Percentiles rank a stretch among this genome's conserved stretches.
phyloP scores from a whole-genome alignment of 2,113 vertebrate species.

The Orcinus orca region DNA sequence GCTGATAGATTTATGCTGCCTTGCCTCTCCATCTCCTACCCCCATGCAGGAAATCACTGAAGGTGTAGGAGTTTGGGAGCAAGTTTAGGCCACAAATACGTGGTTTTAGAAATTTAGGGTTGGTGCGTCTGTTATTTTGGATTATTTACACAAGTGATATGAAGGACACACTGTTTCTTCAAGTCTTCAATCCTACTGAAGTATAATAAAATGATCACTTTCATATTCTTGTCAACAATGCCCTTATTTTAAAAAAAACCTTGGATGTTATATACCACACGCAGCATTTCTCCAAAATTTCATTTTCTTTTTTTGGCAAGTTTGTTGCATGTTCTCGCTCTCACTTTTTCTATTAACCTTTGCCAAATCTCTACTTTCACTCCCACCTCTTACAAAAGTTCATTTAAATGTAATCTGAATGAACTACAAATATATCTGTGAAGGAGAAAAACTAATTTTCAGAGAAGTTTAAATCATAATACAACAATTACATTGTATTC shows the following conservation, averaged over 20 bases:
- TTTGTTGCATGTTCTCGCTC: background rate
- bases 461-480: background rate
- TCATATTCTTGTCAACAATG: background rate
- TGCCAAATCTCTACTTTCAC: background rate
- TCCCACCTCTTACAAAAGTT: background rate
- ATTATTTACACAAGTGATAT: background rate
- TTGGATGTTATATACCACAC: background rate
- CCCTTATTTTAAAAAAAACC: background rate
- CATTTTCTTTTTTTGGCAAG: background rate
- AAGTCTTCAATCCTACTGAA: slow-evolving; percentile 32
- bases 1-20: background rate
- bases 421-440: background rate
- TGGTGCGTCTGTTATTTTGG: background rate
- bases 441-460: background rate
- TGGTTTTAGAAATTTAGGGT: background rate
- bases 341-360: background rate
- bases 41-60: background rate
- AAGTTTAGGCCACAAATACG: background rate
- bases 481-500: background rate
- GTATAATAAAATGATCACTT: background rate
- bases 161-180: background rate
- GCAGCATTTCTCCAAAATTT: slow-evolving; percentile 28
- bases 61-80: background rate
- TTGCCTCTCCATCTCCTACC: rapidly evolving
- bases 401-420: background rate